Base-by-base conservation (phyloP, 2,797 vertebrate species). In the Oryzias dopingdopingensis region DNA sequence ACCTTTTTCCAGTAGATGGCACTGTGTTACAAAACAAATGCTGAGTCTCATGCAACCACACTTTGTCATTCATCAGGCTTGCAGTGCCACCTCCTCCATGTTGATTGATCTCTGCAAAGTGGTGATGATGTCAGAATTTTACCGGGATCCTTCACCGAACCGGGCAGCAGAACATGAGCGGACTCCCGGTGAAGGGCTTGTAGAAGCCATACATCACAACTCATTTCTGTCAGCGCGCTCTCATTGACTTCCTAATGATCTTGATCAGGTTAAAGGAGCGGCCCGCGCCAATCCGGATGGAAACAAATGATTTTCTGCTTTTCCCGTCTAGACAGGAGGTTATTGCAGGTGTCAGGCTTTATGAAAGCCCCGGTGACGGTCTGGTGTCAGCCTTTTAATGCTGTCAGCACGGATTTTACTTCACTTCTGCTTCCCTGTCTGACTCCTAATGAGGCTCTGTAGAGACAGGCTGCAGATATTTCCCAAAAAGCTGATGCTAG, bases 121-220 rank as follows among this genome's bases (percentile, higher is more conserved):
- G 6, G 16, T 13, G 60, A 3, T 49, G 65, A 67, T 56, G 44
- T 52, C 61, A 70, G 76, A 0, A 40, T 71, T 70, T 56, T 59
- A 45, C 24, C 15, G 62, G 53, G 43, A 48, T 12, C 5, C 60
- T 76, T 52, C 49, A 81, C 64, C 50, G 26, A 22, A 69, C 72
- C 42, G 20, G 14, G 29, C 13, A 22, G 41, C 18, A 0, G 67
- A 79, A 82, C 81, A 75, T 76, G 60, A 84, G 78, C 67, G 18
- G 46, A 8, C 64, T 79, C 54, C 53, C 14, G 4, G 73, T 16
- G 18, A 56, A 52, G 58, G 51, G 50, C 20, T 46, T 80, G 77
- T 78, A 65, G 65, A 55, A 77, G 65, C 76, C n/a, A 49, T 88
- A 81, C 76, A 87, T 86, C 85, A 86, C 53, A 1, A 52, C 52